phyloP scores from a whole-genome alignment of 2,888 invertebrate species.

The Tortricodes alternella region DNA sequence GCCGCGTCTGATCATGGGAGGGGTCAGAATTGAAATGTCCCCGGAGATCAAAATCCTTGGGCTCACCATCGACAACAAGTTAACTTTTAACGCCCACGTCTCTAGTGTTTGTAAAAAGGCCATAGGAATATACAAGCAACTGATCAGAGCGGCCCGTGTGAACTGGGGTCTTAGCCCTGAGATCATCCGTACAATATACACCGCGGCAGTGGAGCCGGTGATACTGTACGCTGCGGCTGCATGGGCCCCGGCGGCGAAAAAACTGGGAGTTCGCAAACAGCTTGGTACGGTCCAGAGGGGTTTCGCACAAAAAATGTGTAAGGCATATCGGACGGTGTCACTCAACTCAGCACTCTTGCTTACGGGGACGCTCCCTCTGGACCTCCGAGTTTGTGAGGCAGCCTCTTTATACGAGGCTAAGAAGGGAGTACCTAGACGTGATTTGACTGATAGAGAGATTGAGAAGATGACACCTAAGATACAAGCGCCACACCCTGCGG shows the following conservation, averaged over 20 bases:
- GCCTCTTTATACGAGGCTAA: constrained; percentile 2
- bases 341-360: constrained; percentile 7
- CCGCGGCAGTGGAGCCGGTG: no score
- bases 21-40: constrained; percentile 5
- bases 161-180: no score
- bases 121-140: no score
- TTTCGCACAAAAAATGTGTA: background rate
- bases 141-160: no score
- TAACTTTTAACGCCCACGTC: constrained; percentile 20
- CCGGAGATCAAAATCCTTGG: constrained; percentile 28
- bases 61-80: constrained; percentile 22
- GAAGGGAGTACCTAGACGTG: background rate
- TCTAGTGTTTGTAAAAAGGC: no score
- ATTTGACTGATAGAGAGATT: background rate
- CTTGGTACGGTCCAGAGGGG: no score
- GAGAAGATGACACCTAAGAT: background rate
- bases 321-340: constrained; percentile 7
- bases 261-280: no score
- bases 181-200: no score
- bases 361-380: constrained; percentile 6
- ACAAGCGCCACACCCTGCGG: background rate
- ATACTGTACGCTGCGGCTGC: no score
- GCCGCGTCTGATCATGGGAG: constrained; percentile 30
- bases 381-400: constrained; percentile 6
- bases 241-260: no score